These are phyloP conservation scores for Polymixis lichenea DNA, from an alignment of 2,888 invertebrate genomes.

Conservation along the genomic window DNA sequence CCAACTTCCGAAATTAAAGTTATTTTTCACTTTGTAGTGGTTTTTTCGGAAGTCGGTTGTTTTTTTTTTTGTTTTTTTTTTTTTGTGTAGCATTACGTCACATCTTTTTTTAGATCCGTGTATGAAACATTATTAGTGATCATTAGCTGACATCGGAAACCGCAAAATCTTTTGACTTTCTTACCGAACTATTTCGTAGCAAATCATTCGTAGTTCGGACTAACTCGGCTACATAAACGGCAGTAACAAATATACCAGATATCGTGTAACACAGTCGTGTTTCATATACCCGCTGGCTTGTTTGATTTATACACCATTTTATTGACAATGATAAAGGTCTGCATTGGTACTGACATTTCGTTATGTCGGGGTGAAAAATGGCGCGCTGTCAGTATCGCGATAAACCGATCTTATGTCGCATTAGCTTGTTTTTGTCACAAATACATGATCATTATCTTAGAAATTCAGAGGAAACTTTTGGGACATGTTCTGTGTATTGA, in stretches of 20 bases:
- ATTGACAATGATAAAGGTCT: conserved; percentile 88
- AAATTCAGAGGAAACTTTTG: conserved; percentile 36
- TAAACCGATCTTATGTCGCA: conserved; percentile 72
- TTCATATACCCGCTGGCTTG: conserved; percentile 66
- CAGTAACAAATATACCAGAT: conserved; percentile 49
- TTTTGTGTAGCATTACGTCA: too few species aligned
- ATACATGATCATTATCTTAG: conserved; percentile 56
- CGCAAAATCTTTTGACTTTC: conserved; percentile 4
- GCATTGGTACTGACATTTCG: conserved; percentile 84
- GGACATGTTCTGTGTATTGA: conserved; percentile 3
- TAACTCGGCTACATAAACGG: conserved; percentile 39
- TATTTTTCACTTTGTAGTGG: too few species aligned
- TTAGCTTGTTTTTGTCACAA: conserved; percentile 74
- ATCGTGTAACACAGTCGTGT: conserved; percentile 60
- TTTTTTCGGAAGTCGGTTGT: too few species aligned
- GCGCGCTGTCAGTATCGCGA: conserved; percentile 69
- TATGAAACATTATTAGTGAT: neutral
- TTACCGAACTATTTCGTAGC: conserved; percentile 14
- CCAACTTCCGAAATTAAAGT: too few species aligned
- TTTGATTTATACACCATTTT: conserved; percentile 83
- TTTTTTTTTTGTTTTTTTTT: too few species aligned
- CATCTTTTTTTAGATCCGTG: too few species aligned
- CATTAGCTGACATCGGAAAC: neutral
- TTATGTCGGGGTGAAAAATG: conserved; percentile 84
- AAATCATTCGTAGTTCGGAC: conserved; percentile 17